Percentiles rank a stretch among this genome's conserved stretches.
Evolutionary conservation across 64 coral and sea anemone species (phyloP).

Genomic region (Exaiptasia diaphana): DNA sequence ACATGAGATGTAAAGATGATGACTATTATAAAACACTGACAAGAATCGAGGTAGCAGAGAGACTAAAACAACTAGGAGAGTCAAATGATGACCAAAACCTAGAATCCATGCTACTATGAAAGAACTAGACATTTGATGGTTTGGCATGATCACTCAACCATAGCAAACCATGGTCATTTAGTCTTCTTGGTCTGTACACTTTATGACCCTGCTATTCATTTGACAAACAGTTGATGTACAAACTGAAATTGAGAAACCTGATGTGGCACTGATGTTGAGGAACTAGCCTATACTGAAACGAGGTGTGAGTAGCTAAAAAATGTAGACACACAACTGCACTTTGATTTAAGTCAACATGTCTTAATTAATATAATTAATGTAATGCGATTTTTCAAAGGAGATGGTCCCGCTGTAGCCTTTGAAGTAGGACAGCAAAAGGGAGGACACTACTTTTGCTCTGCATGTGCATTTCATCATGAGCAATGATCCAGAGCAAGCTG

Average conservation of each 20-base stretch:
- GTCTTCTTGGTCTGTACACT: background rate
- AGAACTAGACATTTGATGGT: background rate
- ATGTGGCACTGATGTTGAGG: background rate
- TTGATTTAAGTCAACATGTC: too few species aligned
- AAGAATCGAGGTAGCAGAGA: background rate
- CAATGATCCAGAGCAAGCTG: conserved; percentile 2
- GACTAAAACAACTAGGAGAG: conserved; percentile 1
- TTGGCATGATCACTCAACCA: conserved; percentile 24
- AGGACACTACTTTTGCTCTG: conserved; percentile 41
- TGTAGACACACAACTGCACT: background rate
- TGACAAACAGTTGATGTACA: background rate
- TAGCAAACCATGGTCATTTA: conserved; percentile 22
- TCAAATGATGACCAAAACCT: background rate
- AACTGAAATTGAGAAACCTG: background rate
- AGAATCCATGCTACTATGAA: background rate
- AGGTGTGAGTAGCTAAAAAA: background rate
- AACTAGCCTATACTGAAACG: background rate
- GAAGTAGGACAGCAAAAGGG: conserved; percentile 21
- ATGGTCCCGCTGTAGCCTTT: background rate
- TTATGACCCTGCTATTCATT: conserved; percentile 22
- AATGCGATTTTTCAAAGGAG: conserved; percentile 28
- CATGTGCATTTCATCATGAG: conserved; percentile 5
- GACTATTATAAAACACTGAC: background rate
- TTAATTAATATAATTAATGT: background rate
- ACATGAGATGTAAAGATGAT: background rate